Percentiles rank a stretch among this genome's conserved stretches.
Evolutionary conservation across 1,140 invertebrate genomes (phyloP).

Genomic region (Trichonephila inaurata): DNA sequence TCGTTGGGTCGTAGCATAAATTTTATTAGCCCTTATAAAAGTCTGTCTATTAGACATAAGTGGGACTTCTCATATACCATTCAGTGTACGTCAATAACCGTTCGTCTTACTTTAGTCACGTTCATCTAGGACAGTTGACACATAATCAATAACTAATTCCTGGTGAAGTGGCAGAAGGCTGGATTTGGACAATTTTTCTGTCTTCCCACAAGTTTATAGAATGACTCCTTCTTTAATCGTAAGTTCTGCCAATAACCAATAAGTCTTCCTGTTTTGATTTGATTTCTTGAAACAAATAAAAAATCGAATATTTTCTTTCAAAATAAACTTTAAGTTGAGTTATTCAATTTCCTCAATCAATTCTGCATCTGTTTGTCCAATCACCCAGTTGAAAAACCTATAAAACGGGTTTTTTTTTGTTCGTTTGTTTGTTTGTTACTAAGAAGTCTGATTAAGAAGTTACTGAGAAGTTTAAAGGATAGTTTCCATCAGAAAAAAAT

Average conservation of each 20-base stretch:
- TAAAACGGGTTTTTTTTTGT: too few species aligned
- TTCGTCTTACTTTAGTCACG: slow-evolving; percentile 37
- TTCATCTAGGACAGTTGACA: neutral
- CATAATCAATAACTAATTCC: slow-evolving; percentile 42
- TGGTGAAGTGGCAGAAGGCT: neutral
- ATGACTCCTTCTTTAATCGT: neutral
- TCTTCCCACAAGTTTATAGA: neutral
- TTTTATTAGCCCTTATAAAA: neutral
- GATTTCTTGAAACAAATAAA: too few species aligned
- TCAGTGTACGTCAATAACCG: neutral
- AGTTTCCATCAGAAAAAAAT: too few species aligned
- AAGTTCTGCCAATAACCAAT: neutral
- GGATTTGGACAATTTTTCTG: neutral
- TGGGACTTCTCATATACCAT: neutral
- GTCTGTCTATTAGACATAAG: neutral
- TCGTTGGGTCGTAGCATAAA: neutral
- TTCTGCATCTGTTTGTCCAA: too few species aligned
- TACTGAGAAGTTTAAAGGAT: too few species aligned
- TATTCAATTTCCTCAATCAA: too few species aligned
- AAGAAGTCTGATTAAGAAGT: too few species aligned
- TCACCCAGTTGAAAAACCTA: too few species aligned
- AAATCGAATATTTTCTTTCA: too few species aligned
- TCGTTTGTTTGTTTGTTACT: too few species aligned
- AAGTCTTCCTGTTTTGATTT: too few species aligned
- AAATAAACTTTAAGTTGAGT: too few species aligned